Evolutionary conservation across 2,888 invertebrate species (phyloP).

Genomic region (Endomychus coccineus): DNA sequence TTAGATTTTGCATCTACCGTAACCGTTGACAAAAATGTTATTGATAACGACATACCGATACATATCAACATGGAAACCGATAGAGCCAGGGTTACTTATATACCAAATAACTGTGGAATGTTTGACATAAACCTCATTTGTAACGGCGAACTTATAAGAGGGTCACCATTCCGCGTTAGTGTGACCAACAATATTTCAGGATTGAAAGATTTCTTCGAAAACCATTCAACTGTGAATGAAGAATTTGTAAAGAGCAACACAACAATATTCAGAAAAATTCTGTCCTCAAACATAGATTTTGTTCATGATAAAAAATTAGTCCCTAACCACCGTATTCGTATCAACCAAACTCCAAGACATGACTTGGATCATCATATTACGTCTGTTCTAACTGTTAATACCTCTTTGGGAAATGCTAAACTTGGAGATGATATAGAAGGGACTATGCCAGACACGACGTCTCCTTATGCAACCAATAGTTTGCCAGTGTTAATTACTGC

Average conservation of each 20-base stretch:
- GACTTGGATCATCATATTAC: too few species aligned
- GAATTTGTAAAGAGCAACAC: not conserved
- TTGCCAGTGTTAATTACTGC: too few species aligned
- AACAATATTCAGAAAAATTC: not conserved
- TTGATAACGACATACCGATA: constrained; percentile 43
- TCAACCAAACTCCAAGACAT: too few species aligned
- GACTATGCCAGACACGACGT: too few species aligned
- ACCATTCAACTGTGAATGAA: too few species aligned
- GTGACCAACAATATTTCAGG: constrained; percentile 31
- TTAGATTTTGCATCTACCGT: constrained; percentile 19
- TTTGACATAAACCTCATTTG: constrained; percentile 53
- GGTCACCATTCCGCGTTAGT: constrained; percentile 53
- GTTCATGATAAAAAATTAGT: too few species aligned
- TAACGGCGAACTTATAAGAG: constrained; percentile 50
- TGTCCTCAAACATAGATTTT: too few species aligned
- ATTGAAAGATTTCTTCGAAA: constrained; percentile 6
- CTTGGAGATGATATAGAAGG: too few species aligned
- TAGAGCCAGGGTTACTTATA: constrained; percentile 48
- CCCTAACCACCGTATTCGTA: too few species aligned
- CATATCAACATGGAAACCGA: constrained; percentile 45
- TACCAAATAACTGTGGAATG: constrained; percentile 48
- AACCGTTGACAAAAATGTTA: constrained; percentile 12
- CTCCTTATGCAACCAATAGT: too few species aligned
- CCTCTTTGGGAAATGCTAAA: too few species aligned
- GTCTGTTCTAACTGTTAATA: too few species aligned